Evolutionary conservation across 2,888 invertebrate species (phyloP).

Genomic region (Macaria notata): DNA sequence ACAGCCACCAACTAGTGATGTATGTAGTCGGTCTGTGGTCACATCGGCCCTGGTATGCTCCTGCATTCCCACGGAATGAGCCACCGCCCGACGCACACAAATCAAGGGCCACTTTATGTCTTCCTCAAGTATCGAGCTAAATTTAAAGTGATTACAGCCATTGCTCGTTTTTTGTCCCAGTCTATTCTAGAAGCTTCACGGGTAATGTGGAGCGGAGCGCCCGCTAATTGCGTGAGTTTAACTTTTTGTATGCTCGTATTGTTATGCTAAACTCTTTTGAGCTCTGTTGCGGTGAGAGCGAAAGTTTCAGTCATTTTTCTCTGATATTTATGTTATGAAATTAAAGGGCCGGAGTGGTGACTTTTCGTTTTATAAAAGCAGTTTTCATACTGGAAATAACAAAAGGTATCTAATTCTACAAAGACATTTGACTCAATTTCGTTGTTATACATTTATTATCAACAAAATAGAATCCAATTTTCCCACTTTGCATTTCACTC

Average conservation of each 20-base stretch:
- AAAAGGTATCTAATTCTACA: too few species aligned
- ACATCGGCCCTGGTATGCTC: constrained; percentile 44
- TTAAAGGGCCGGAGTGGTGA: constrained; percentile 7
- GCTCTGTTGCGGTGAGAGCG: constrained; percentile 35
- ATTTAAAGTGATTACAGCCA: constrained; percentile 66
- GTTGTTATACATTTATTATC: neutral
- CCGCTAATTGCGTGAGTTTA: constrained; percentile 56
- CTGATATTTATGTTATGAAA: constrained; percentile 30
- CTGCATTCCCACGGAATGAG: constrained; percentile 51
- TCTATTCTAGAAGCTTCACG: constrained; percentile 55
- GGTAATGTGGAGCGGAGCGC: constrained; percentile 59
- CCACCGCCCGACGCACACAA: constrained; percentile 64
- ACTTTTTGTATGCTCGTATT: constrained; percentile 52
- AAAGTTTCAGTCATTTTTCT: constrained; percentile 34
- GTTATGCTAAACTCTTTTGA: constrained; percentile 49
- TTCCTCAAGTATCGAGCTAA: constrained; percentile 62
- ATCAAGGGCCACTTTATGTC: constrained; percentile 76
- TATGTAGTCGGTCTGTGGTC: constrained; percentile 1
- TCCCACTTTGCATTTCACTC: constrained; percentile 7
- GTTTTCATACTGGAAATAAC: neutral
- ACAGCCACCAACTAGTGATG: constrained; percentile 2
- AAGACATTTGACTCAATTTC: too few species aligned
- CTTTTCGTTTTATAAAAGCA: constrained; percentile 10
- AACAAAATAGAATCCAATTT: neutral
- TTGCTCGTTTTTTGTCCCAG: constrained; percentile 51